phyloP scores from a whole-genome alignment of 2,888 invertebrate genomes.

The Spatulosminthurus flaviceps region DNA sequence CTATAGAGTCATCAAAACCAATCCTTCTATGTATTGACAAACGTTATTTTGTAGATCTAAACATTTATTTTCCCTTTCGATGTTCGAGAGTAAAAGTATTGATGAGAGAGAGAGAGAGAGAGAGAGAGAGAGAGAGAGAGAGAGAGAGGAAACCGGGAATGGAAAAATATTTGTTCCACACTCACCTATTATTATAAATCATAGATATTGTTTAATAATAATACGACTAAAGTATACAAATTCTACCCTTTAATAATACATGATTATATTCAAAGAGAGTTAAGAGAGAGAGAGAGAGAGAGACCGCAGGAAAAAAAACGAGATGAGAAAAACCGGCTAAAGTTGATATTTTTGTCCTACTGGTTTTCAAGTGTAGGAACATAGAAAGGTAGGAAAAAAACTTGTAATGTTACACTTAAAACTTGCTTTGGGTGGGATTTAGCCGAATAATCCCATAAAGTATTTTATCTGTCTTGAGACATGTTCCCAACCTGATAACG shows the following conservation, averaged over 20 bases:
- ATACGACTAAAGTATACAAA: too few relatives aligned
- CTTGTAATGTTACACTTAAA: slow-evolving; percentile 41
- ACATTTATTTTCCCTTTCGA: slow-evolving; percentile 6
- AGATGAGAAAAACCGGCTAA: slow-evolving; percentile 33
- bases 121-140: neutral
- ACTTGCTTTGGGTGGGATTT: slow-evolving; percentile 34
- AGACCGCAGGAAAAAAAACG: too few relatives aligned
- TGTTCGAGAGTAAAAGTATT: neutral
- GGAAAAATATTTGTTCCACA: neutral
- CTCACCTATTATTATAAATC: neutral
- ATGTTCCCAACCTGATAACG: neutral
- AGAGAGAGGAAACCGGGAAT: neutral
- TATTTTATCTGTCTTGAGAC: slow-evolving; percentile 14
- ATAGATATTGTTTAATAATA: too few relatives aligned
- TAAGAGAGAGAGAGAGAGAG: neutral
- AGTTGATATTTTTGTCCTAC: slow-evolving; percentile 38
- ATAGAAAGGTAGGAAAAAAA: too few relatives aligned
- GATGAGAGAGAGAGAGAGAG: too few relatives aligned
- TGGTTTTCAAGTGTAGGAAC: slow-evolving; percentile 31
- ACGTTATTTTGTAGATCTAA: neutral
- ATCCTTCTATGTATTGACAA: neutral
- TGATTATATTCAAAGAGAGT: neutral
- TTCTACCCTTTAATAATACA: neutral
- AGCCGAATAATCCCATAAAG: slow-evolving; percentile 25
- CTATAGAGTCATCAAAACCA: neutral